Percentiles rank a stretch among this genome's conserved stretches.
phyloP scores from a whole-genome alignment of 35 echinoderm and acorn worm genomes.

The Patiria miniata region DNA sequence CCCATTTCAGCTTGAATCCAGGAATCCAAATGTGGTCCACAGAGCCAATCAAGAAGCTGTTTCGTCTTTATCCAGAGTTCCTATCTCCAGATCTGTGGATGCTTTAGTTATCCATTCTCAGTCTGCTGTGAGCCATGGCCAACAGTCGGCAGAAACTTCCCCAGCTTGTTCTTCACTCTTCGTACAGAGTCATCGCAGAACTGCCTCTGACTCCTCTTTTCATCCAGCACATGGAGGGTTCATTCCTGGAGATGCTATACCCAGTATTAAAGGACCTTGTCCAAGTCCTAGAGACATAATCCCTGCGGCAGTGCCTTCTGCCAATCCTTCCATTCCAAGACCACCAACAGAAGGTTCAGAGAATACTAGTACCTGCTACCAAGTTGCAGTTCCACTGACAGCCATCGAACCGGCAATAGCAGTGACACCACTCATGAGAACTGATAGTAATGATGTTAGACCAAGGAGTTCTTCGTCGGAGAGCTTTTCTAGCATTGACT shows the following conservation, averaged over 20 bases:
- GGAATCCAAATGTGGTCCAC: too few relatives aligned
- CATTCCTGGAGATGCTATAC: background rate
- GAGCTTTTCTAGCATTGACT: background rate
- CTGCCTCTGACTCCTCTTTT: background rate
- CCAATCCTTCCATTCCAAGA: background rate
- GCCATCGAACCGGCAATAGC: background rate
- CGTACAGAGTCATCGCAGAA: background rate
- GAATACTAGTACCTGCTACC: background rate
- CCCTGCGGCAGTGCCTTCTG: background rate
- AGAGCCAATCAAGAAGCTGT: too few relatives aligned
- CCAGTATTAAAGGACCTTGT: too few relatives aligned
- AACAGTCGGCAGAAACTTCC: too few relatives aligned
- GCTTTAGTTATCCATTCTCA: too few relatives aligned
- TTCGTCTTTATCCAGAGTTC: too few relatives aligned
- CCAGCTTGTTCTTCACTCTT: too few relatives aligned
- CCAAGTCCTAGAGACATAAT: too few relatives aligned
- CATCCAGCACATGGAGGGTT: background rate
- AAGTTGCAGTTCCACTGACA: background rate
- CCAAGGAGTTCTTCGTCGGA: background rate
- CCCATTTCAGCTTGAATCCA: too few relatives aligned
- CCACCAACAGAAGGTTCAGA: slow-evolving; percentile 11
- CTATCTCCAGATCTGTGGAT: too few relatives aligned
- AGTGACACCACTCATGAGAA: background rate
- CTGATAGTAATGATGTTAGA: background rate
- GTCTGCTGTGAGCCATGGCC: too few relatives aligned